These are phyloP conservation scores for Sinodicranocentrus sp. DNA, from an alignment of 2,888 invertebrate species.

Conservation along the genomic window DNA sequence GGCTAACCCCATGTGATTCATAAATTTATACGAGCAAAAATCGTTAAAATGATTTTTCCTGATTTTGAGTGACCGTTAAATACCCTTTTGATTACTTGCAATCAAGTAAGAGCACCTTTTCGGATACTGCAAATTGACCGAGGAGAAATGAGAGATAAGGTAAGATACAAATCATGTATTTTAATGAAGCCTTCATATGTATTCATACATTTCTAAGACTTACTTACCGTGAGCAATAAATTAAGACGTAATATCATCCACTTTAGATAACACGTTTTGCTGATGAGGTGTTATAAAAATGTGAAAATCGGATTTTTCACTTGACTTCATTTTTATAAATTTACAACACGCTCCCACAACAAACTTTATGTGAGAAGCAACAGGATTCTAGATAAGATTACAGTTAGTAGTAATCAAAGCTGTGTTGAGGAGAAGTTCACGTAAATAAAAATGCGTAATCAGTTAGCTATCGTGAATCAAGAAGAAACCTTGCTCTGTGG, in stretches of 20 bases:
- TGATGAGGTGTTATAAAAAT: slow-evolving; percentile 25
- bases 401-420: slow-evolving; percentile 47
- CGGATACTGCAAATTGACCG: slow-evolving; percentile 12
- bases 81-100: background rate
- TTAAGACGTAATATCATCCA: background rate
- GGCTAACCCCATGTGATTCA: background rate
- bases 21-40: too few relatives aligned
- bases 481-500: background rate
- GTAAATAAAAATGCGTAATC: background rate
- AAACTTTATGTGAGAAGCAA: slow-evolving; percentile 31
- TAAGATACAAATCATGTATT: slow-evolving; percentile 31
- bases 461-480: background rate
- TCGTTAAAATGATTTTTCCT: slow-evolving; percentile 6
- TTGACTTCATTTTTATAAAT: slow-evolving; percentile 20
- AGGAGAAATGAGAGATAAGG: slow-evolving; percentile 61
- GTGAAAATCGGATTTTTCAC: slow-evolving; percentile 17
- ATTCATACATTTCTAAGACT: background rate
- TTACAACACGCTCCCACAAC: slow-evolving; percentile 43
- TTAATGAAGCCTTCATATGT: background rate
- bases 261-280: slow-evolving; percentile 6
- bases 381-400: slow-evolving; percentile 52
- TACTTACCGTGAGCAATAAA: background rate
- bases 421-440: slow-evolving; percentile 4
- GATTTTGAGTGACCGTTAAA: background rate
- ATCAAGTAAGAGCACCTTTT: slow-evolving; percentile 2